Evolutionary conservation across 2,797 vertebrate species (phyloP).

Genomic region (Pipistrellus pipistrellus): DNA sequence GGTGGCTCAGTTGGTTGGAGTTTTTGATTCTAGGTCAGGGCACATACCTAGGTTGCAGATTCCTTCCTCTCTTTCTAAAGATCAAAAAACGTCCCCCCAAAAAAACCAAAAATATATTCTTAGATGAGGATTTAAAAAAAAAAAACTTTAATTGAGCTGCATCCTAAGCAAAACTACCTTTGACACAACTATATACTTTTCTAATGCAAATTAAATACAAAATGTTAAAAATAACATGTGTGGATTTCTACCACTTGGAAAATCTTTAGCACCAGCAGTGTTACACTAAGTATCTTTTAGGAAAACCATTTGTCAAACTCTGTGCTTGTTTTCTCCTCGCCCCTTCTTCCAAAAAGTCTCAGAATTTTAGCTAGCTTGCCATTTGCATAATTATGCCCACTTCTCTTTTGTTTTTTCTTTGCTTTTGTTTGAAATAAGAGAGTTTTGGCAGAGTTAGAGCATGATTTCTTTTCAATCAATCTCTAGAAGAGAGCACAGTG

Average conservation of each 20-base stretch:
- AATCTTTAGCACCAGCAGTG: background rate
- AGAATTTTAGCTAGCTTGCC: background rate
- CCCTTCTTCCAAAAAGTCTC: background rate
- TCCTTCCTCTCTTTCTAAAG: background rate
- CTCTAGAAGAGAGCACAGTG: background rate
- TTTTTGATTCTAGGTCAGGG: background rate
- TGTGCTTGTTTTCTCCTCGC: background rate
- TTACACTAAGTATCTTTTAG: background rate
- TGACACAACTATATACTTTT: background rate
- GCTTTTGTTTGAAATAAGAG: constrained; percentile 32
- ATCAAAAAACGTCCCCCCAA: background rate
- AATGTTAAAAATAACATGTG: background rate
- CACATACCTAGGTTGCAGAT: background rate
- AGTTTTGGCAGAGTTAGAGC: background rate
- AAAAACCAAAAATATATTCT: background rate
- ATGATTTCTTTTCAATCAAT: background rate
- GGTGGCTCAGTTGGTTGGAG: background rate
- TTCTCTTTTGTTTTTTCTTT: background rate
- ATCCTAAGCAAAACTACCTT: background rate
- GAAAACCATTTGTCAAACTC: background rate
- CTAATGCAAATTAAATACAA: background rate
- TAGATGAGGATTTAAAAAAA: background rate
- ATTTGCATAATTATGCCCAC: background rate
- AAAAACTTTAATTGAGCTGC: background rate
- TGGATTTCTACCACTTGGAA: background rate